phyloP scores from a whole-genome alignment of 2,797 vertebrate genomes.

The Phrynocephalus guinanensis region DNA sequence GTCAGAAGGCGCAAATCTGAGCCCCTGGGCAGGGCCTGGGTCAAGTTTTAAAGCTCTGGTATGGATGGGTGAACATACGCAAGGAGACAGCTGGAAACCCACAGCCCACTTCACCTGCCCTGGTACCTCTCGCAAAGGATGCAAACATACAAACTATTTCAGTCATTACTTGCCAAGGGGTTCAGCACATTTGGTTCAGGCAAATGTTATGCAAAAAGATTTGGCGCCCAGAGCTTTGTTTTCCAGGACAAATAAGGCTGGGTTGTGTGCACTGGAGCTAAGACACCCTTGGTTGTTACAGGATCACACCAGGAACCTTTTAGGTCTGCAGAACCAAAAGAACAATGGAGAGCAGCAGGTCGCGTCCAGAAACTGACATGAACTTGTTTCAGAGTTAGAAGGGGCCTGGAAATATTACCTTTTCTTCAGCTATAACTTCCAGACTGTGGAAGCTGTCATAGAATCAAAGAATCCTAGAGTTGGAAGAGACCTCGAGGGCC shows the following conservation, averaged over 20 bases:
- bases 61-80: too few species aligned
- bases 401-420: too few species aligned
- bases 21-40: background rate
- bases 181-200: background rate
- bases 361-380: background rate
- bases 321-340: too few species aligned
- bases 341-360: background rate
- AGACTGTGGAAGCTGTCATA: too few species aligned
- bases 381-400: background rate
- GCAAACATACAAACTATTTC: background rate
- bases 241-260: too few species aligned
- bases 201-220: background rate
- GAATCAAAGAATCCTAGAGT: too few species aligned
- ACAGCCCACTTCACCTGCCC: background rate
- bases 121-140: background rate
- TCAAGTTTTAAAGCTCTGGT: background rate
- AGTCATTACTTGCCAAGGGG: background rate
- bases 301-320: background rate
- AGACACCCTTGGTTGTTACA: too few species aligned
- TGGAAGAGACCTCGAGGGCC: too few species aligned
- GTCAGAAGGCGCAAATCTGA: too few species aligned
- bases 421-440: too few species aligned
- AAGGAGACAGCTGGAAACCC: background rate
- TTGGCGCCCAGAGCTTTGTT: background rate
- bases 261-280: background rate